Conservation (phyloP, 2,888 invertebrate species). For the Pomacea canaliculata region DNA sequence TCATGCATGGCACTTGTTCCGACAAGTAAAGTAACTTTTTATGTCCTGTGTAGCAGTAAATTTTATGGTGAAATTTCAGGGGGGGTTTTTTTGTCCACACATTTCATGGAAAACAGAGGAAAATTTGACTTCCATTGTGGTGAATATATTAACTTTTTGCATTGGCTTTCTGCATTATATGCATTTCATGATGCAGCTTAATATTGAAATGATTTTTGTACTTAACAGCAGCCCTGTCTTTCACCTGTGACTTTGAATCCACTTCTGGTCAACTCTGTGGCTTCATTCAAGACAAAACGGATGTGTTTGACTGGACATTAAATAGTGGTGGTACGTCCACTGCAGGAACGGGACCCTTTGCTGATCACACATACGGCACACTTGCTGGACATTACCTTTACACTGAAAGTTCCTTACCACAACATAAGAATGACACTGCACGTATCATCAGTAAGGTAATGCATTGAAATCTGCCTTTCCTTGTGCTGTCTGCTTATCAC, state of each 20-base stretch:
- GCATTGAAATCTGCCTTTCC: no score
- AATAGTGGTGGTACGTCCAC: conserved; percentile 43
- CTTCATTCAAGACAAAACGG: conserved; percentile 36
- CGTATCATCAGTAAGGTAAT: conserved; percentile 32
- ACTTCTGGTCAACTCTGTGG: conserved; percentile 36
- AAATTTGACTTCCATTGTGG: no score
- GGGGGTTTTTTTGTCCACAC: neutral
- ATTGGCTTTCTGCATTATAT: no score
- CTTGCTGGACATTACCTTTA: conserved; percentile 40
- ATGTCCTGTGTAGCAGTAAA: no score
- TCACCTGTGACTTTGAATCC: conserved; percentile 60
- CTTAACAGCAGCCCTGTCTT: conserved; percentile 10
- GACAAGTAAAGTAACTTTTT: conserved; percentile 31
- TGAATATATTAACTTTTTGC: no score
- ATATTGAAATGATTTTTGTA: no score
- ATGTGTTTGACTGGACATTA: conserved; percentile 53
- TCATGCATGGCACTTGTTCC: conserved; percentile 41
- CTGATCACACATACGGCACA: conserved; percentile 64
- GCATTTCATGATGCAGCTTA: no score
- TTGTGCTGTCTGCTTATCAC: no score
- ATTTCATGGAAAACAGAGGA: no score
- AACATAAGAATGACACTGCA: conserved; percentile 74
- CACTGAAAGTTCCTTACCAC: conserved; percentile 71
- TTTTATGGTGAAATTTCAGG: conserved; percentile 17
- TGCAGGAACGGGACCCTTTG: conserved; percentile 51